These are phyloP conservation scores for Sebastes dallii DNA, from an alignment of 2,797 vertebrate species.

Conservation along the genomic window DNA sequence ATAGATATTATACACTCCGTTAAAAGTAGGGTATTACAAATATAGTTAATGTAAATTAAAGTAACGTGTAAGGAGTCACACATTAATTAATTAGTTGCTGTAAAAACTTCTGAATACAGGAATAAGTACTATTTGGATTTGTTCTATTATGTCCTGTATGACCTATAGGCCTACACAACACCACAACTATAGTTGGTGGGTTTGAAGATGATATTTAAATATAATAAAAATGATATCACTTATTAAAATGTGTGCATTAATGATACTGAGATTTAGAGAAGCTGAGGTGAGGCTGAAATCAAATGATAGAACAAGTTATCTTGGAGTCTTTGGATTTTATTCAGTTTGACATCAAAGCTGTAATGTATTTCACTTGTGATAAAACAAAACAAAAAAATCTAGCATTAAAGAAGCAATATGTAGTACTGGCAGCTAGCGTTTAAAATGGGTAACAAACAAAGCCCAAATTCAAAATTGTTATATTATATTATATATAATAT, in stretches of 20 bases:
- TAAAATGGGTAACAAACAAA: constrained; percentile 4
- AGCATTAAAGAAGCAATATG: too few species aligned
- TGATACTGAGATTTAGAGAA: constrained; percentile 32
- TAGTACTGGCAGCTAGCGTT: not conserved
- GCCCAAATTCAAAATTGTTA: too few species aligned
- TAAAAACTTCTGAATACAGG: not conserved
- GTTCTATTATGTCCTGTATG: too few species aligned
- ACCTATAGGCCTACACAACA: too few species aligned
- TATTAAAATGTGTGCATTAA: constrained; percentile 46
- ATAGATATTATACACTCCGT: not conserved
- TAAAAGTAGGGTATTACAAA: not conserved
- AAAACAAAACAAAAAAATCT: constrained; percentile 43
- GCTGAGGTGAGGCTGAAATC: constrained; percentile 1
- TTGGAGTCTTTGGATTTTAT: constrained; percentile 47
- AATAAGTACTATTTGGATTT: not conserved
- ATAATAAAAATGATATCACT: constrained; percentile 63
- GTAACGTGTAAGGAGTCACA: not conserved
- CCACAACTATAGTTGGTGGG: not conserved
- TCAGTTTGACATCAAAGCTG: constrained; percentile 59
- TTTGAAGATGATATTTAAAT: constrained; percentile 64
- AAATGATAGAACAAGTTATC: constrained; percentile 19
- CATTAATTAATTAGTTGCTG: not conserved
- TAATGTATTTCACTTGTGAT: constrained; percentile 67
- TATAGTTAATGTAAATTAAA: not conserved
- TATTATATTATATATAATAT: too few species aligned